phyloP scores from a whole-genome alignment of 2,797 vertebrate genomes.

The Rhabdomys pumilio region DNA sequence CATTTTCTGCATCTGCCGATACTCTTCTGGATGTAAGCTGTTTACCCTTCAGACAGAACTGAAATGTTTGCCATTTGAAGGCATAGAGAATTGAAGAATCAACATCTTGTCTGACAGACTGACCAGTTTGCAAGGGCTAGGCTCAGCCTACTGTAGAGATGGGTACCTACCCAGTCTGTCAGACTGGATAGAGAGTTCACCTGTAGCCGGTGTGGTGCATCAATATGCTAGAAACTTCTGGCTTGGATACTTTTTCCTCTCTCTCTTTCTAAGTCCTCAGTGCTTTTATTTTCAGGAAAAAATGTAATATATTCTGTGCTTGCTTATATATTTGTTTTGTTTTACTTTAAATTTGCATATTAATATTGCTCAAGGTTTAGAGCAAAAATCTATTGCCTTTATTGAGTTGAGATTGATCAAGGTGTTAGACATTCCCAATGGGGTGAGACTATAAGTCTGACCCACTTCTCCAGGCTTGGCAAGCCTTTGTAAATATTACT shows the following conservation, averaged over 20 bases:
- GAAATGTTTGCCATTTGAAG: conserved; percentile 1
- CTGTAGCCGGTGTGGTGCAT: neutral
- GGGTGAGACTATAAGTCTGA: neutral
- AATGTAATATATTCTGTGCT: neutral
- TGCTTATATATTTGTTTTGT: conserved; percentile 22
- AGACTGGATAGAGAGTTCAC: neutral
- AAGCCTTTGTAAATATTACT: neutral
- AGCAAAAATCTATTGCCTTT: neutral
- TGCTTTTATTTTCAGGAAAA: neutral
- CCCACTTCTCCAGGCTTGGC: neutral
- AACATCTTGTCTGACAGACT: neutral
- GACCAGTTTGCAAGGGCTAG: neutral
- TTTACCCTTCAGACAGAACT: neutral
- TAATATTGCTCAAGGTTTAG: conserved; percentile 11
- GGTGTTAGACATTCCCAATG: neutral
- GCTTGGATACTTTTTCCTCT: neutral
- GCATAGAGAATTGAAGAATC: neutral
- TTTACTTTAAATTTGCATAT: neutral
- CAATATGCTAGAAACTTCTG: neutral
- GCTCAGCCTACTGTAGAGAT: neutral
- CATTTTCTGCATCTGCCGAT: neutral
- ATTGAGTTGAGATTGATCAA: neutral
- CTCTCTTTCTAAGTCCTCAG: conserved; percentile 16
- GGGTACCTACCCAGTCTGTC: neutral
- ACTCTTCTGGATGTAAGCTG: neutral